Conservation (phyloP, 2,113 vertebrate genomes). For the Salvelinus sp. region DNA sequence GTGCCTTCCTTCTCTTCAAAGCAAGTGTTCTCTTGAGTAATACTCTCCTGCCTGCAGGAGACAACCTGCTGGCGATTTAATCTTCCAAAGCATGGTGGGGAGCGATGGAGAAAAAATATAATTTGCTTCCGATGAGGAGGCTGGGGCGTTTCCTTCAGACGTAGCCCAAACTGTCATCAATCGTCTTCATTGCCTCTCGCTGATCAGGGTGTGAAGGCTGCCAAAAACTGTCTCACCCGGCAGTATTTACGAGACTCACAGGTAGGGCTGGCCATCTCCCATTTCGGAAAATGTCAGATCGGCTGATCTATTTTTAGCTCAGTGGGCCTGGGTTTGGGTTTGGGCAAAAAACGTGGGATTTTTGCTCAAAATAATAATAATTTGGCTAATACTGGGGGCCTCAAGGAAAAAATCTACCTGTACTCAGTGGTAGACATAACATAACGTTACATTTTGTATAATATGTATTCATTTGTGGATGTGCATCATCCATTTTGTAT, state of each 20-base stretch:
- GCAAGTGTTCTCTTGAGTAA: slow-evolving; percentile 9
- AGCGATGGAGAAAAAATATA: neutral
- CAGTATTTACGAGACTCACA: neutral
- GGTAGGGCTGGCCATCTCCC: neutral
- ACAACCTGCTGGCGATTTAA: slow-evolving; percentile 13
- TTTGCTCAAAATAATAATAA: too few relatives aligned
- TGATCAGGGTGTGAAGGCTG: slow-evolving; percentile 7
- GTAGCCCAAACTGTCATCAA: slow-evolving; percentile 18
- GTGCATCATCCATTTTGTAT: too few relatives aligned
- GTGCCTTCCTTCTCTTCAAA: neutral
- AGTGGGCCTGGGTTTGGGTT: too few relatives aligned
- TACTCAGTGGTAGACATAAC: too few relatives aligned
- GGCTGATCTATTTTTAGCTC: too few relatives aligned
- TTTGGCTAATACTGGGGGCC: too few relatives aligned
- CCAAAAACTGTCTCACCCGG: neutral
- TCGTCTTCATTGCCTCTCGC: neutral
- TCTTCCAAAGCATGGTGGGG: slow-evolving; percentile 1
- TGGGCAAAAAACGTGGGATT: too few relatives aligned
- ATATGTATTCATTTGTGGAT: too few relatives aligned
- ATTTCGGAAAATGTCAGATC: too few relatives aligned
- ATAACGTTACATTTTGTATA: too few relatives aligned
- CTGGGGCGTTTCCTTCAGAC: slow-evolving; percentile 5
- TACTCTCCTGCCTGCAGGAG: slow-evolving; percentile 5
- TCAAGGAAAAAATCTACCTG: too few relatives aligned
- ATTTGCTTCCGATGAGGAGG: slow-evolving; percentile 15